A percentile compares a stretch with the other conserved stretches of the same genome.
phyloP scores from a whole-genome alignment of 2,797 vertebrate genomes.

The Leucoraja ocellata region DNA sequence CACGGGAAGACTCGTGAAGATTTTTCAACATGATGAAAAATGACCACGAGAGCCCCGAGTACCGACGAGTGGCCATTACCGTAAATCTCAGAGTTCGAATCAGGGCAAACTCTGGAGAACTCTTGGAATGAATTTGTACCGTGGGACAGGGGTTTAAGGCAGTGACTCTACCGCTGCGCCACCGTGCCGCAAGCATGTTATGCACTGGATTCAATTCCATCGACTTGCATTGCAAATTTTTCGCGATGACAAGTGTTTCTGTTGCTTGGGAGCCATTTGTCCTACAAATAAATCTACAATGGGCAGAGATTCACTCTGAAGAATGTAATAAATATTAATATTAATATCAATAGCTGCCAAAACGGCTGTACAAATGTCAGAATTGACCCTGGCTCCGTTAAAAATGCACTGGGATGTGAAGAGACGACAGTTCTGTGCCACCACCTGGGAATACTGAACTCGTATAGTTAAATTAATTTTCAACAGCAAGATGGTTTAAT shows the following conservation, averaged over 20 bases:
- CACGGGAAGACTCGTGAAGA: too few relatives aligned
- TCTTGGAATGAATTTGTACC: too few relatives aligned
- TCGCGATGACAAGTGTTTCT: background rate
- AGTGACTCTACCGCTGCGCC: too few relatives aligned
- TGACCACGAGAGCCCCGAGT: too few relatives aligned
- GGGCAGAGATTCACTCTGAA: background rate
- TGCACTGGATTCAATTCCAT: background rate
- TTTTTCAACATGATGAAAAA: too few relatives aligned
- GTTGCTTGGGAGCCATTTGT: background rate
- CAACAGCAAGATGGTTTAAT: constrained; percentile 19
- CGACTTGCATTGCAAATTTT: background rate
- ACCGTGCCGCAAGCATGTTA: too few relatives aligned
- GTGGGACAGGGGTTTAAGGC: too few relatives aligned
- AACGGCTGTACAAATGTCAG: background rate
- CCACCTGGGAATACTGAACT: background rate
- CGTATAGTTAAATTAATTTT: constrained; percentile 26
- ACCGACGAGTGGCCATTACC: too few relatives aligned
- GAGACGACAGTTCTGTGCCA: background rate
- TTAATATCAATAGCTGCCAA: background rate
- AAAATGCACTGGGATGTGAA: background rate
- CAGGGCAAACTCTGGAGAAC: too few relatives aligned
- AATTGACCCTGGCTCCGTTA: background rate
- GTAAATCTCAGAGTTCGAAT: too few relatives aligned
- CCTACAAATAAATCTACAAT: background rate
- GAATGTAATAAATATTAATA: background rate